Evolutionary conservation across 2,797 vertebrate genomes (phyloP).

Genomic region (Echiichthys vipera): DNA sequence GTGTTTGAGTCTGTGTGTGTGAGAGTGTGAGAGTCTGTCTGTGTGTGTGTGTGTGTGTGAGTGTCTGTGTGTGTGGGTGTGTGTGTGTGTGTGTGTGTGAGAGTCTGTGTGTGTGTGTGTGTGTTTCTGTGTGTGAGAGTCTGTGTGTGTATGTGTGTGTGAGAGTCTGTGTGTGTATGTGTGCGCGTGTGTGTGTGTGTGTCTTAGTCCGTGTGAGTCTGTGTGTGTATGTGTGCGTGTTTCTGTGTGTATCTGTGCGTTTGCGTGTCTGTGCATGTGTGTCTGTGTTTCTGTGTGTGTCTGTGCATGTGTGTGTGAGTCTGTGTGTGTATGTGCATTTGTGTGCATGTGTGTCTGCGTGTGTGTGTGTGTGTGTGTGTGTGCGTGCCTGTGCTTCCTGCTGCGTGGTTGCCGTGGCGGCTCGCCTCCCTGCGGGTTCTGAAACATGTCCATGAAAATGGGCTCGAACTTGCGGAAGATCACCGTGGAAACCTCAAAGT

Average conservation of each 20-base stretch:
- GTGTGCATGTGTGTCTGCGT: background rate
- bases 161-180: background rate
- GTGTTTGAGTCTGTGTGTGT: slow-evolving; percentile 81
- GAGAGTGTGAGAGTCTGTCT: slow-evolving; percentile 44
- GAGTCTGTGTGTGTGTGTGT: background rate
- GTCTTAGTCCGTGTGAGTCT: no score
- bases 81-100: slow-evolving; percentile 30
- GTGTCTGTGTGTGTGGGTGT: background rate
- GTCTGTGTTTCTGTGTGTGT: slow-evolving; percentile 67
- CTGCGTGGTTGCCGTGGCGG: slow-evolving; percentile 89
- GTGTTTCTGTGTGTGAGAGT: background rate
- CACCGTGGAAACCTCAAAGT: slow-evolving; percentile 97
- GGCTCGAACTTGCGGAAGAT: slow-evolving; percentile 98
- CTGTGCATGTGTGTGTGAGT: slow-evolving; percentile 81
- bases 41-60: background rate
- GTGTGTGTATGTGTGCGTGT: background rate
- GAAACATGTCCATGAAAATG: slow-evolving; percentile 96
- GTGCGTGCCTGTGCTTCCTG: slow-evolving; percentile 91
- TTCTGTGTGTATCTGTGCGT: background rate
- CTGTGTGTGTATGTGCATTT: background rate
- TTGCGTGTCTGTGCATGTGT: background rate
- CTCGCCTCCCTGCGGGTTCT: slow-evolving; percentile 91
- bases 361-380: background rate
- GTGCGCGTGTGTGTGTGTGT: slow-evolving; percentile 85
- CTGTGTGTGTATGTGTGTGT: background rate